Evolutionary conservation across 2,888 invertebrate genomes (phyloP).

Genomic region (Callyntrura sp.): DNA sequence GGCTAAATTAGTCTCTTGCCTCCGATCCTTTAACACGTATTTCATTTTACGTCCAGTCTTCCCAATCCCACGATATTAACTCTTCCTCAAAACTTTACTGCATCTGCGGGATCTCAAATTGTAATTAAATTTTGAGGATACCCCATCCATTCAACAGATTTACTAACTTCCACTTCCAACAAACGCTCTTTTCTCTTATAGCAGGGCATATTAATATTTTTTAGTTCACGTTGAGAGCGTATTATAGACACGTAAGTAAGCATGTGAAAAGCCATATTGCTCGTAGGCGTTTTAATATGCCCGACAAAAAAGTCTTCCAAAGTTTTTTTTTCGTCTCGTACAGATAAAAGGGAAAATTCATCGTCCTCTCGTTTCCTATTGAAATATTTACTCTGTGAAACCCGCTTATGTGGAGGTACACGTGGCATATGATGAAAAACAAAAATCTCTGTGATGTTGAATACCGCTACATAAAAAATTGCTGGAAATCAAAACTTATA

Average conservation of each 20-base stretch:
- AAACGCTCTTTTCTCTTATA: background rate
- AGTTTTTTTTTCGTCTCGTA: no score
- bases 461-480: background rate
- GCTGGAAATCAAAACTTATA: no score
- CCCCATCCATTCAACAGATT: background rate
- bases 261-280: no score
- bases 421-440: conserved; percentile 19
- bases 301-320: conserved; percentile 7
- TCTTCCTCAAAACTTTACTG: background rate
- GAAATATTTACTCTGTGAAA: background rate
- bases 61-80: background rate
- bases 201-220: background rate
- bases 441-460: background rate
- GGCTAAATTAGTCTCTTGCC: background rate
- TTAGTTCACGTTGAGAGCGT: no score
- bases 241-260: no score
- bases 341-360: background rate
- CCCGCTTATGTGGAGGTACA: no score
- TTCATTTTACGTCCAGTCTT: background rate
- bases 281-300: background rate
- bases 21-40: background rate
- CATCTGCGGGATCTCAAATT: conserved; percentile 12
- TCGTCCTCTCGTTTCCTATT: background rate
- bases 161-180: background rate
- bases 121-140: conserved; percentile 51